Evolutionary conservation across 2,888 invertebrate species (phyloP), one percentile per base, ranked within the genome.

Genomic region (Sphaerophoria taeniata): DNA sequence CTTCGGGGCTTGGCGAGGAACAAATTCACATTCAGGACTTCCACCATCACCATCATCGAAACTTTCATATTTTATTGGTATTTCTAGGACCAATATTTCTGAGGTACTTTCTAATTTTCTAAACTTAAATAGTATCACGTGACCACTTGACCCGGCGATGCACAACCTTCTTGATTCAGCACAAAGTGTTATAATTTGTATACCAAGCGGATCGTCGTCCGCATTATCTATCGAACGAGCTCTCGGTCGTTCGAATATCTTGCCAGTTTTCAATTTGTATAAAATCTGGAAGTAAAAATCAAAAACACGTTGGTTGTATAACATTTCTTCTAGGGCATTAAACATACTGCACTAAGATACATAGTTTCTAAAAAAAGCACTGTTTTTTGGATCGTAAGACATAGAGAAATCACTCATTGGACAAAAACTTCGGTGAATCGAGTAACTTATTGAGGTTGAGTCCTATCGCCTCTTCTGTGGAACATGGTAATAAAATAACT

Each of bases 241-340:
- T 90, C 93, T 94, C 87, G 95, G 95, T 87, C 91, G 90, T 88
- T 92, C 92, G 89, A 92, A 92, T 87, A 92, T 94, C 94, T 99
- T 98, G 88, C 97, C 97, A 91, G 98, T 98, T 94, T 99, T 99
- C 90, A 99, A 93, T 94, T 99, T 99, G 94, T 99, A 99, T 90
- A 99, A 94, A 90, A 98, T 96, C 91, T 91, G 72, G 39, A 39
- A 39, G 39, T 2, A 24, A 24, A 24, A 24, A n/a, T n/a, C n/a
- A n/a, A n/a, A n/a, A n/a, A n/a, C n/a, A n/a, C n/a, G n/a, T n/a
- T n/a, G n/a, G n/a, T n/a, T n/a, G n/a, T n/a, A n/a, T n/a, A n/a
- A n/a, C n/a, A n/a, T n/a, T n/a, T n/a, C n/a, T n/a, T n/a, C n/a
- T n/a, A n/a, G n/a, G n/a, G n/a, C n/a, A n/a, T n/a, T n/a, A n/a